Conservation (phyloP, 1,140 invertebrate species). For the Drosophila serrata region DNA sequence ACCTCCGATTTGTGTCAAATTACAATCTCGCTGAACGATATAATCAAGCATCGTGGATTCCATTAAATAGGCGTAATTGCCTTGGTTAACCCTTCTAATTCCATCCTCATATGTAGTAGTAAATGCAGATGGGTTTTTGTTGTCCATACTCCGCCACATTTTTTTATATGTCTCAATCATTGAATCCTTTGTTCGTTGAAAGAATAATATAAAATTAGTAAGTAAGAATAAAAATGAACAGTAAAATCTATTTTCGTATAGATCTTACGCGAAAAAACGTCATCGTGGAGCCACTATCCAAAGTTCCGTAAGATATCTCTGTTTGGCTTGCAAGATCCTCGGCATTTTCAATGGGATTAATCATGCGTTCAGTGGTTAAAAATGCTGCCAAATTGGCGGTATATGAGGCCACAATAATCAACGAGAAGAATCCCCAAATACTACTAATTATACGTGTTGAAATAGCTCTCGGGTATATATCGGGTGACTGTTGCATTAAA, state of each 20-base stretch:
- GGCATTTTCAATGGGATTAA: slow-evolving; percentile 93
- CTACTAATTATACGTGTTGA: slow-evolving; percentile 97
- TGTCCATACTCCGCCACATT: slow-evolving; percentile 91
- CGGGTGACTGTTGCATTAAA: slow-evolving; percentile 95
- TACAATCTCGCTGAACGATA: slow-evolving; percentile 94
- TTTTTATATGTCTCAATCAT: slow-evolving; percentile 89
- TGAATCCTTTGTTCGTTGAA: slow-evolving; percentile 85
- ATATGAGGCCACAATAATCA: slow-evolving; percentile 97
- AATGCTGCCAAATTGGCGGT: slow-evolving; percentile 98
- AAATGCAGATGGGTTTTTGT: slow-evolving; percentile 91
- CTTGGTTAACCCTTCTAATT: slow-evolving; percentile 91
- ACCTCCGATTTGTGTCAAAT: slow-evolving; percentile 94
- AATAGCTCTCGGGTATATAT: slow-evolving; percentile 94
- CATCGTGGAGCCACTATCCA: slow-evolving; percentile 91
- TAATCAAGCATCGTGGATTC: slow-evolving; percentile 97
- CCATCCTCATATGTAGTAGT: slow-evolving; percentile 91
- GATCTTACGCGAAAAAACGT: slow-evolving; percentile 93
- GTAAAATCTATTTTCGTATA: no score
- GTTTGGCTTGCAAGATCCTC: slow-evolving; percentile 91
- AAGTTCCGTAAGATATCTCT: slow-evolving; percentile 94
- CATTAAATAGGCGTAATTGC: slow-evolving; percentile 97
- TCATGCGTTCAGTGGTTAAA: slow-evolving; percentile 94
- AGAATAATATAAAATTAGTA: slow-evolving; percentile 80
- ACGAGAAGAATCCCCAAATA: slow-evolving; percentile 98
- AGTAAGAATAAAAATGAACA: not conserved